Conservation (phyloP, 2,113 vertebrate species). For the Cyphomyrus plagiostoma region DNA sequence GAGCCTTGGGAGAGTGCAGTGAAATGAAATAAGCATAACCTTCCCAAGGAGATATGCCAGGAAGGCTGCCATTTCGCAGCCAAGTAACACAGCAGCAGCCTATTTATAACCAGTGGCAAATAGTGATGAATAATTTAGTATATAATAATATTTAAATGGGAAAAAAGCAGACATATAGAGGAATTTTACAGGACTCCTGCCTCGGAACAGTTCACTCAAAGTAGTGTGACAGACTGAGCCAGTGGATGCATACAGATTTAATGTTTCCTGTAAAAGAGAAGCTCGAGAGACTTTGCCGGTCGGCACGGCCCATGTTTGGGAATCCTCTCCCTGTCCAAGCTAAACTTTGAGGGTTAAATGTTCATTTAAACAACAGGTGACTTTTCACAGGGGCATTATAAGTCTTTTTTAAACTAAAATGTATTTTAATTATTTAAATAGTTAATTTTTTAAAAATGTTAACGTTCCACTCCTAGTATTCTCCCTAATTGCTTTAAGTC, state of each 20-base stretch:
- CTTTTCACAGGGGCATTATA: constrained; percentile 5
- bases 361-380: constrained; percentile 6
- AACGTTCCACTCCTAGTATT: neutral
- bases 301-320: neutral
- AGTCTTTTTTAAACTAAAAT: neutral
- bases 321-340: neutral
- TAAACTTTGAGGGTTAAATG: neutral
- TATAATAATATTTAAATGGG: neutral
- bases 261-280: constrained; percentile 1
- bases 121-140: constrained; percentile 5
- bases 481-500: constrained; percentile 16
- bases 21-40: constrained; percentile 13
- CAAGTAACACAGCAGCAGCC: neutral
- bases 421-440: neutral
- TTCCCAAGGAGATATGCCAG: constrained; percentile 3
- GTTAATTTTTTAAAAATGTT: neutral
- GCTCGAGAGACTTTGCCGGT: neutral
- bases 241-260: neutral
- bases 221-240: neutral
- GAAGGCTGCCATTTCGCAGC: neutral
- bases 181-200: neutral
- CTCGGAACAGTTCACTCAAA: neutral
- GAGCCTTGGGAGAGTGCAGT: neutral
- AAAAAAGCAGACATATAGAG: neutral
- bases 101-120: neutral